A percentile compares a stretch with the other conserved stretches of the same genome.
phyloP scores from a whole-genome alignment of 2,797 vertebrate genomes.

The Picus viridis region DNA sequence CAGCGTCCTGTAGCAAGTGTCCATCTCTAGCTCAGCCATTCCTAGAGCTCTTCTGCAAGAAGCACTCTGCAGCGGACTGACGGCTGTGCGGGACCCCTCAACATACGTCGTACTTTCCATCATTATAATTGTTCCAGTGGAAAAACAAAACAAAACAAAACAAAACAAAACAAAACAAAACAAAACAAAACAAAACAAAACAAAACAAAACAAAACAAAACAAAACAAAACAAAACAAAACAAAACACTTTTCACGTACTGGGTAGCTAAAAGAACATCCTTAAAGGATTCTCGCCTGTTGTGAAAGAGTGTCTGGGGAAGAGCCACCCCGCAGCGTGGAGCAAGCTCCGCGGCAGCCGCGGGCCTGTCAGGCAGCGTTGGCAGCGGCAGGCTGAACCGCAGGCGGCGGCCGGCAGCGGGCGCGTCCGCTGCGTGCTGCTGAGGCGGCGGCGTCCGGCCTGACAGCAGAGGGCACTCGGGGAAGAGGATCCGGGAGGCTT shows the following conservation, averaged over 20 bases:
- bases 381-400: neutral
- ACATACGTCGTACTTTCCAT: accelerated
- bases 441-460: neutral
- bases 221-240: too few species aligned
- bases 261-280: neutral
- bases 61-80: neutral
- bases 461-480: conserved; percentile 63
- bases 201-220: too few species aligned
- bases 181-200: too few species aligned
- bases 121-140: neutral
- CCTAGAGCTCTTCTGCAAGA: neutral
- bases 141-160: too few species aligned
- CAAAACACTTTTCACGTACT: neutral
- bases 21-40: neutral
- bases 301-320: too few species aligned
- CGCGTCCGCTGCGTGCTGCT: neutral
- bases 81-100: accelerated
- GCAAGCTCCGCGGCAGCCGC: neutral
- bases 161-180: too few species aligned
- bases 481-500: neutral
- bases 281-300: too few species aligned
- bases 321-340: too few species aligned
- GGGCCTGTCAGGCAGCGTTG: neutral
- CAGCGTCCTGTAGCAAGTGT: accelerated
- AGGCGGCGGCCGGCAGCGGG: neutral